A percentile compares a stretch with the other conserved stretches of the same genome.
phyloP scores from a whole-genome alignment of 2,888 invertebrate genomes.

The Drosophila percnosoma region DNA sequence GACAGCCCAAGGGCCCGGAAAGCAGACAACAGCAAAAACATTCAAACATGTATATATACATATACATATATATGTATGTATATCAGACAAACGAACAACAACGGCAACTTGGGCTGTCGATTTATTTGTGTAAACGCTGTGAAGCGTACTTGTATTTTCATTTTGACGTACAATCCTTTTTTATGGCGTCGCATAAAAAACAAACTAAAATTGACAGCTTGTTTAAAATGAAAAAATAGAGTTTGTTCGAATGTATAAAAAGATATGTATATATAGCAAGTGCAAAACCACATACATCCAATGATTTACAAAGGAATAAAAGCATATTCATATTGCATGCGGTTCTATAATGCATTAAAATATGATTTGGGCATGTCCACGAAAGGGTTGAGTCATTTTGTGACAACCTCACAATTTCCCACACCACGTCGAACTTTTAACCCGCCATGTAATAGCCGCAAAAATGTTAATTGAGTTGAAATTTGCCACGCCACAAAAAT shows the following conservation, averaged over 20 bases:
- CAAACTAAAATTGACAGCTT: slow-evolving; percentile 76
- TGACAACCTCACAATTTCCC: slow-evolving; percentile 32
- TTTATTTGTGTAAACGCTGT: slow-evolving; percentile 70
- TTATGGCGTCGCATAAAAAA: slow-evolving; percentile 50
- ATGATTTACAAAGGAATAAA: slow-evolving; percentile 57
- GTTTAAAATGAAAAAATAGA: slow-evolving; percentile 38
- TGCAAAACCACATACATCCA: slow-evolving; percentile 64
- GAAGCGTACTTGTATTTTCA: slow-evolving; percentile 76
- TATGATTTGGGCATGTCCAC: slow-evolving; percentile 57
- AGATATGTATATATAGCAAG: slow-evolving; percentile 41
- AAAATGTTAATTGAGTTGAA: slow-evolving; percentile 79
- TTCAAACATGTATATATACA: slow-evolving; percentile 20
- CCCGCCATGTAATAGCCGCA: slow-evolving; percentile 49
- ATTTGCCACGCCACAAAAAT: slow-evolving; percentile 71
- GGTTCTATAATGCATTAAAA: slow-evolving; percentile 63
- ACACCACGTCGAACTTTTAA: slow-evolving; percentile 49
- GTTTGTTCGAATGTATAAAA: neutral
- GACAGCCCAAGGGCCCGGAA: slow-evolving; percentile 70
- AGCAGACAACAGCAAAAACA: slow-evolving; percentile 57
- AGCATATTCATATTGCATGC: slow-evolving; percentile 45
- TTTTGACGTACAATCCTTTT: slow-evolving; percentile 61
- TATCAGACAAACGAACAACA: slow-evolving; percentile 37
- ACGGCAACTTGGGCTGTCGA: slow-evolving; percentile 53
- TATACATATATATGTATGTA: neutral
- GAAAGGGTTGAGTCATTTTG: slow-evolving; percentile 36